Base-by-base conservation (phyloP, 1,140 invertebrate genomes). In the Drosophila hydei region DNA sequence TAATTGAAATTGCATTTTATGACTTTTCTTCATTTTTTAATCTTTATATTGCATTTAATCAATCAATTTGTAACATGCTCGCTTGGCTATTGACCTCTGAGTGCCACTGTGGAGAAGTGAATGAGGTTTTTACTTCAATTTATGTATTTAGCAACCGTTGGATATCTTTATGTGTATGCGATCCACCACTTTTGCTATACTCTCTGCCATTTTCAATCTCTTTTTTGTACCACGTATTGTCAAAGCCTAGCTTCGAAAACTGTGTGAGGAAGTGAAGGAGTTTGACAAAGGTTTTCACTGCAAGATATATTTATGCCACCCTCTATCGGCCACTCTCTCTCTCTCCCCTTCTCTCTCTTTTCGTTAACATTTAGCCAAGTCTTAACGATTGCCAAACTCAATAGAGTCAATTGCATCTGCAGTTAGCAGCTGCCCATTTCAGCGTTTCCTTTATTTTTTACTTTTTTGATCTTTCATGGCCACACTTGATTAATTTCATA, bases 401-500 rank as follows among this genome's bases (percentile, higher is more conserved):
- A 16, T 38, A 21, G 36, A 40, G 8, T 45, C 58, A 38, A 40
- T 27, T 23, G 54, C 72, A 75, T 75, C 71, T 63, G 70, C 23
- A 47, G 50, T 9, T 8, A 6, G 50, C 81, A 88, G 79, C 81
- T 87, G 81, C 48, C 23, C 58, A 12, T 0, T 33, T 33, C 30
- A 6, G 30, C 11, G 9, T 33, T 12, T 33, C 30, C 30, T 3
- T 33, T 33, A 33, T 33, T 27, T 27, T 27, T 33, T 7, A 6
- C 9, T 8, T 9, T 6, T 73, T 63, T 8, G 19, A 68, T 56
- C 60, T 77, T 48, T 77, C 73, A 81, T 78, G 75, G 83, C 67
- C 83, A 87, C 83, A 87, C 83, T 88, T 88, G 83, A 88, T 88
- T 88, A 88, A 88, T 88, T 88, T 62, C 75, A 62, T 88, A 88